Percentiles rank a stretch among this genome's conserved stretches.
These are phyloP conservation scores for Thalassoma bifasciatum DNA, from an alignment of 2,113 vertebrate genomes.

Conservation along the genomic window DNA sequence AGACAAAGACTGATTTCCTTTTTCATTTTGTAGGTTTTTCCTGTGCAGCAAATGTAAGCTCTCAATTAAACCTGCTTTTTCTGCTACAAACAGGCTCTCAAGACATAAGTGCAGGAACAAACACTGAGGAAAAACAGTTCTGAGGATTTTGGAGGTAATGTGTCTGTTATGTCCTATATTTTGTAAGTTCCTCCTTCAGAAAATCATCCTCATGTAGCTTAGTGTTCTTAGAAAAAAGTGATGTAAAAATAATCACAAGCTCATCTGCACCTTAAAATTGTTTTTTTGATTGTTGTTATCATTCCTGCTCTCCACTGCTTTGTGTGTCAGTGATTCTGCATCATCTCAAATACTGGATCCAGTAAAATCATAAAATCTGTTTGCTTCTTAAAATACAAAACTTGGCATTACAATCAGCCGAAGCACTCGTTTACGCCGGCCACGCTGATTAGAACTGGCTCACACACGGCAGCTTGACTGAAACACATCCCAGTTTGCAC, in stretches of 20 bases:
- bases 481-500: slow-evolving; percentile 44
- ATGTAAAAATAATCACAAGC: neutral
- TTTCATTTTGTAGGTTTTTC: neutral
- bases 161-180: neutral
- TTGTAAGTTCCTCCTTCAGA: neutral
- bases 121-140: neutral
- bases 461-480: slow-evolving; percentile 32
- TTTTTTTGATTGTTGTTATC: neutral
- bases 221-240: neutral
- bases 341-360: slow-evolving; percentile 43
- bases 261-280: neutral
- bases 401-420: slow-evolving; percentile 42
- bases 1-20: neutral
- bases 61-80: slow-evolving; percentile 21
- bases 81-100: slow-evolving; percentile 20
- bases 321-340: slow-evolving; percentile 28
- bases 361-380: slow-evolving; percentile 39
- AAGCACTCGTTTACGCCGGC: slow-evolving; percentile 32
- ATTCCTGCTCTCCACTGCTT: neutral
- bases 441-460: slow-evolving; percentile 46
- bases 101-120: slow-evolving; percentile 9
- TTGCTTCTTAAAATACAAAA: slow-evolving; percentile 45
- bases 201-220: slow-evolving; percentile 17
- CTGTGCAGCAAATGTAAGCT: slow-evolving; percentile 5
- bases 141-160: neutral